Base-by-base conservation (phyloP, 2,888 invertebrate species). In the Leucania comma region DNA sequence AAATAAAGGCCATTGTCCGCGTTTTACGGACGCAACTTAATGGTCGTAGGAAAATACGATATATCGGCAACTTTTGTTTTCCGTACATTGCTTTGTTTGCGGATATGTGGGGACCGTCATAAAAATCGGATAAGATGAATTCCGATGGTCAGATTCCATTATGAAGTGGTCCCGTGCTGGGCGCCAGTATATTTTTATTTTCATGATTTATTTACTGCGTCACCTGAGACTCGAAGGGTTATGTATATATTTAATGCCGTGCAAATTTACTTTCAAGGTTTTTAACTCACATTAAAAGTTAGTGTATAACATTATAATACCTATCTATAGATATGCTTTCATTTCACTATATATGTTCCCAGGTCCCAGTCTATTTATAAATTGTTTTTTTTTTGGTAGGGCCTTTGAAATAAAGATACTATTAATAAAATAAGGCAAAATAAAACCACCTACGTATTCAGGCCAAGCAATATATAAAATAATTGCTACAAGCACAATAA, bases 151-250 rank as follows among this genome's bases (percentile, higher is more conserved):
- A 50, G 69, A 73, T 77, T 74, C 66, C 71, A 60, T 75, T 75
- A 79, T 68, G 67, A 62, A 51, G 38, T 60, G 42, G 68, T 54
- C 69, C 69, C 73, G 72, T 58, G 67, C 51, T 74, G 83, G 74
- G 77, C 73, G 80, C 72, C 83, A 83, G 56, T 76, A 69, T 74
- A 56, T 69, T 81, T 72, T 81, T 61, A 81, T 65, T 46, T 51
- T 78, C 54, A 81, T 78, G 77, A 68, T 72, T 81, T 64, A 80
- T 78, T 78, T 62, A 70, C 75, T 59, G 35, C 69, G 69, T 69
- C 75, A 80, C 80, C 69, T 80, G 77, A 22, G 46, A 69, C 26
- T 62, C 24, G 6, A 62, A 69, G 26, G 51, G 68, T 63, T 48
- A 26, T n/a, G 3, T 50, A n/a, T 53, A 20, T 35, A 42, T 32